Base-by-base conservation (phyloP, 2,888 invertebrate species). In the Psylliodes chrysocephalus region DNA sequence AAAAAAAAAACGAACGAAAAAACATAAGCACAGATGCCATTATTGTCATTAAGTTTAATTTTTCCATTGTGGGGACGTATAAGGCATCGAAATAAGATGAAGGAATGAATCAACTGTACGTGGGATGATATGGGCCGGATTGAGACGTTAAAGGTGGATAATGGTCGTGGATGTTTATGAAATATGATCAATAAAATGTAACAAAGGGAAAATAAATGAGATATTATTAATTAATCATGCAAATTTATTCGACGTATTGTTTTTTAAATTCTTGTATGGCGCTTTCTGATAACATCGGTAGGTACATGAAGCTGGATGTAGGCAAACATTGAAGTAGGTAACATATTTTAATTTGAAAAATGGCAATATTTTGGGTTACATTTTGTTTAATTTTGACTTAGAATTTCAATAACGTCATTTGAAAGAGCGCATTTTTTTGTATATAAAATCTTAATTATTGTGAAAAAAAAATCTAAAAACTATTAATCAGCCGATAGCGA, bases 21-120 rank as follows among this genome's bases (percentile, higher is more conserved):
- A 73, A 73, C 53, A 54, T 55, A 52, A 64, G 52, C 60, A 60
- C 68, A 60, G 59, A 57, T 60, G 73, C 75, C 74, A 77, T 79
- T 78, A 78, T 78, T 72, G 74, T 75, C 74, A 78, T 77, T 77
- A 76, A 65, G 66, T 70, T 69, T 70, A 61, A 64, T 67, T 68
- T 72, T 69, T 64, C 67, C 73, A 71, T 68, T 71, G 62, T 63
- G 66, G 40, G 12, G 54, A 54, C 59, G 55, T 61, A 47, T 46
- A 53, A 57, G 57, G 57, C 38, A 65, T 56, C 38, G 12, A 44
- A 63, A 59, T 51, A 25, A 30, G 30, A 44, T 46, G 25, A 56
- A 28, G 30, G 33, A 46, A 46, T 35, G 49, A 38, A 57, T 25
- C 47, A 38, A 40, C 12, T 30, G 8, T 35, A 35, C 22, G 56